Conservation (phyloP, 2,888 invertebrate species). For the Margaritifera margaritifera region DNA sequence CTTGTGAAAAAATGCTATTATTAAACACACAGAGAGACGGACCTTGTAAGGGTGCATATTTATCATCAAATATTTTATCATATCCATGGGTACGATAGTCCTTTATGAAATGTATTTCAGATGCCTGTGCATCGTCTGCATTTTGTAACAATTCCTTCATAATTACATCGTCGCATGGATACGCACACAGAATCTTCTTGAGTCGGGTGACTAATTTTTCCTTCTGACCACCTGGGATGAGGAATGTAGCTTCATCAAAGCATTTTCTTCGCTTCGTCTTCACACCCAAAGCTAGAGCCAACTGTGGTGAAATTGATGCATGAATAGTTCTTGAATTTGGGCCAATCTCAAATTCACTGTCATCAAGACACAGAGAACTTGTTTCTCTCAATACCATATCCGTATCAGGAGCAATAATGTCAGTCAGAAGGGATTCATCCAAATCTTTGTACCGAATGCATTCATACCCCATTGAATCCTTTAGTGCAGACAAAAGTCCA, state of each 20-base stretch:
- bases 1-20: conserved; percentile 45
- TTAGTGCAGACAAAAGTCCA: conserved; percentile 22
- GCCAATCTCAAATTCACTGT: conserved; percentile 42
- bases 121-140: conserved; percentile 66
- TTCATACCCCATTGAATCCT: conserved; percentile 3
- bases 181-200: conserved; percentile 58
- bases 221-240: conserved; percentile 64
- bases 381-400: conserved; percentile 32
- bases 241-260: conserved; percentile 10
- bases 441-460: conserved; percentile 8
- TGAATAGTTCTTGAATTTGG: conserved; percentile 38
- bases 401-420: conserved; percentile 41
- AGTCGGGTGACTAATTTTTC: conserved; percentile 63
- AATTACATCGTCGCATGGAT: conserved; percentile 64
- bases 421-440: conserved; percentile 15
- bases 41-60: conserved; percentile 52
- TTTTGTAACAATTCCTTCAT: conserved; percentile 69
- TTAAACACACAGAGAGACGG: conserved; percentile 61
- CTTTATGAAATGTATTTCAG: conserved; percentile 64
- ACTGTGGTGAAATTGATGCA: conserved; percentile 40
- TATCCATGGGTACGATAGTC: conserved; percentile 48
- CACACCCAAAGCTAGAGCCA: conserved; percentile 53
- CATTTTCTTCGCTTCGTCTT: conserved; percentile 31
- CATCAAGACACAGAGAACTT: conserved; percentile 46
- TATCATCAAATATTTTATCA: conserved; percentile 29